Evolutionary conservation across 2,113 vertebrate species (phyloP), one percentile per base, ranked within the genome.

Genomic region (Phylloscopus whistleri): DNA sequence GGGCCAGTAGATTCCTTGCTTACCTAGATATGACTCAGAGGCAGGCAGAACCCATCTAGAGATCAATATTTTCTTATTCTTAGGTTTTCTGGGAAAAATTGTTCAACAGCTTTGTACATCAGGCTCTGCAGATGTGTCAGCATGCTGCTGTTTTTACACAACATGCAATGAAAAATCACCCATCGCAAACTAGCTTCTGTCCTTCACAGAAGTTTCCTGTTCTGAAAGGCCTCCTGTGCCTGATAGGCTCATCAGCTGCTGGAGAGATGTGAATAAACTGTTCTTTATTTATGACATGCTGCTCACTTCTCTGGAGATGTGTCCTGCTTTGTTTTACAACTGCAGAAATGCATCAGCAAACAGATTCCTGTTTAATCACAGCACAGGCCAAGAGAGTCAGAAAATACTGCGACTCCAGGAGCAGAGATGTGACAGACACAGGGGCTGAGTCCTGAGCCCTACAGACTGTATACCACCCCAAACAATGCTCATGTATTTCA

Each of bases 321-420:
- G 83, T 78, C 91, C 90, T 90, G 88, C 80, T 89, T 75, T 16
- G 9, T 81, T 95, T 92, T 88, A 92, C 69, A 84, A 84, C 76
- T 72, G 63, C 20, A 81, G 83, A 84, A 92, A 87, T n/a, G 53
- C 60, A 87, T 68, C 79, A 75, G 79, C 79, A 90, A 87, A 90
- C 18, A 72, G 83, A 93, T 73, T 74, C 17, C 84, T 84, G n/a
- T 62, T 94, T 76, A 75, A 60, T 68, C 62, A 68, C 2, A 53
- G 72, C 75, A 31, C 10, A 37, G 88, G 56, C 90, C 69, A 90
- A 60, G 28, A 62, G 70, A 2, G 6, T 78, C 56, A 63, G 72
- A 88, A 83, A 77, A 44, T 0, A 4, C 35, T 63, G 33, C 1
- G 6, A 23, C 53, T 91, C 28, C 49, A 81, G 64, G 17, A 85